Conservation (phyloP, 2,113 vertebrate genomes). For the Apodemus sylvaticus region DNA sequence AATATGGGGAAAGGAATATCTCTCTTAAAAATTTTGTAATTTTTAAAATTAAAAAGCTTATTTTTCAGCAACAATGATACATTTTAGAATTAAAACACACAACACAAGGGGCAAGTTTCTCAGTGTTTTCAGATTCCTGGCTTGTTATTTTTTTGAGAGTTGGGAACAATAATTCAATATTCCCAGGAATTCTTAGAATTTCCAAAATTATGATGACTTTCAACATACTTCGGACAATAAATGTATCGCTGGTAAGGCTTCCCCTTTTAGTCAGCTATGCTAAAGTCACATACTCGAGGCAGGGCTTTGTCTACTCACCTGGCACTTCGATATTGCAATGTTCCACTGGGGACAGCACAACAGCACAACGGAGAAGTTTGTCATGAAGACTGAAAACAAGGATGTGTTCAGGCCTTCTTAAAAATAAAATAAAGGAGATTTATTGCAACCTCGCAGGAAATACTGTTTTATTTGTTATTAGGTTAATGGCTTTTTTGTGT, state of each 20-base stretch:
- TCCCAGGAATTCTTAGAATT: not conserved
- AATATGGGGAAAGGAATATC: not conserved
- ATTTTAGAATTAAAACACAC: not conserved
- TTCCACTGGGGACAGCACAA: not conserved
- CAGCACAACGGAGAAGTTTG: not conserved
- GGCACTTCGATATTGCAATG: not conserved
- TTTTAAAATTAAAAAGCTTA: not conserved
- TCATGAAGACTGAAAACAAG: slow-evolving; percentile 9
- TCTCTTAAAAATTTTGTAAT: not conserved
- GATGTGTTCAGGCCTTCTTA: not conserved
- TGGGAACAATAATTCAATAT: not conserved
- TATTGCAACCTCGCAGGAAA: not conserved
- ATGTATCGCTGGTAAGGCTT: not conserved
- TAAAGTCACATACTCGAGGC: not conserved
- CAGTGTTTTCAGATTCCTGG: not conserved
- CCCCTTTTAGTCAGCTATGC: not conserved
- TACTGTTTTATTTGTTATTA: slow-evolving; percentile 31
- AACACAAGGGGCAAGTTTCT: not conserved
- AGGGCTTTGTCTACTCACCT: not conserved
- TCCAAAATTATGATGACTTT: not conserved
- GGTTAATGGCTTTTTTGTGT: not conserved
- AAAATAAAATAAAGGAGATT: slow-evolving; percentile 36
- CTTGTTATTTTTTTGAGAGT: not conserved
- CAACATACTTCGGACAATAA: not conserved
- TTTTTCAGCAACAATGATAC: not conserved